Conservation (phyloP, 2,797 vertebrate genomes). For the Xerus rutilus region DNA sequence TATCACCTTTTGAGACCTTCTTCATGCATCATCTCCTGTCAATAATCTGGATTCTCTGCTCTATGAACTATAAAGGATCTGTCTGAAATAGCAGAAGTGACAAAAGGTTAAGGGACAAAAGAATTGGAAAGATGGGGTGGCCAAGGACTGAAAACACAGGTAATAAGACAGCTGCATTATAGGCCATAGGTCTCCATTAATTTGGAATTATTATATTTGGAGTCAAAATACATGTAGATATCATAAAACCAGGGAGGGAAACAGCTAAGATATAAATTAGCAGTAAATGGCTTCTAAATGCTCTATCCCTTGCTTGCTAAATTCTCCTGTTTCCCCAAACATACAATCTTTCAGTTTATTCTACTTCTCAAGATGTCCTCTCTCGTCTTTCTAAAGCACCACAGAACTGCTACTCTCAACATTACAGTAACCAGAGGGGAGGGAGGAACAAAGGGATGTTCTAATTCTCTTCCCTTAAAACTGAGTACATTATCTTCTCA, state of each 20-base stretch:
- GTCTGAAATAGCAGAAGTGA: conserved; percentile 18
- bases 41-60: conserved; percentile 36
- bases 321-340: not conserved
- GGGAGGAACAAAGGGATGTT: not conserved
- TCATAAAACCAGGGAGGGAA: conserved; percentile 38
- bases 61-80: not conserved
- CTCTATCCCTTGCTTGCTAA: not conserved
- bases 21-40: not conserved
- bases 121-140: not conserved
- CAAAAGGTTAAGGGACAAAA: conserved; percentile 30
- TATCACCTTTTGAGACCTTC: not conserved
- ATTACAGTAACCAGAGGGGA: not conserved
- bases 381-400: not conserved
- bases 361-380: not conserved
- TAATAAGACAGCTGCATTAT: not conserved
- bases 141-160: not conserved
- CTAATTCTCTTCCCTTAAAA: not conserved
- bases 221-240: not conserved
- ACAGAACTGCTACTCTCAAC: not conserved
- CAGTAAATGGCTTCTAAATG: not conserved
- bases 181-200: not conserved
- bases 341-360: not conserved
- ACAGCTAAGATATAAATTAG: not conserved
- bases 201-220: not conserved
- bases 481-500: not conserved